Evolutionary conservation across 1,140 invertebrate species (phyloP).

Genomic region (Polypedilum vanderplanki): DNA sequence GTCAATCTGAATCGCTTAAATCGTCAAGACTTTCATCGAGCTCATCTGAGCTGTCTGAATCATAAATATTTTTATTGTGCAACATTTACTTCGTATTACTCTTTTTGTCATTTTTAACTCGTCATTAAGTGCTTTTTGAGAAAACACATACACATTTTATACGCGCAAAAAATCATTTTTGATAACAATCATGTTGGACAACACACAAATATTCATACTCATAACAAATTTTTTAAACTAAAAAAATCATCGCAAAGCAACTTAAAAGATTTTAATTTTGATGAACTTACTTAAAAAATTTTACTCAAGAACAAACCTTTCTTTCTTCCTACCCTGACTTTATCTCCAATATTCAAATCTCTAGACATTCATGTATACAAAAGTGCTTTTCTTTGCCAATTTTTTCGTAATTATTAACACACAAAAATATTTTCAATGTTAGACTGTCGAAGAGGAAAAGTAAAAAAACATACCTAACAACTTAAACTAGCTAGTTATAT

Average conservation of each 20-base stretch:
- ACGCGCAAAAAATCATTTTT: not conserved
- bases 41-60: not conserved
- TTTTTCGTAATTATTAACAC: not conserved
- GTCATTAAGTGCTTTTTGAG: not conserved
- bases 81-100: not conserved
- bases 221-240: not conserved
- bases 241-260: not conserved
- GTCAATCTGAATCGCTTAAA: slow-evolving; percentile 20
- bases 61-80: not conserved
- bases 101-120: not conserved
- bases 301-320: not conserved
- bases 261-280: slow-evolving; percentile 6
- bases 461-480: too few relatives aligned
- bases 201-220: not conserved
- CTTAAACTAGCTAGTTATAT: too few relatives aligned
- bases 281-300: not conserved
- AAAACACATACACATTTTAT: not conserved
- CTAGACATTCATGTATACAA: not conserved
- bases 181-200: not conserved
- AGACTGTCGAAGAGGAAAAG: not conserved
- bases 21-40: not conserved
- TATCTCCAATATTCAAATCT: not conserved
- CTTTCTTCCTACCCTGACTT: not conserved
- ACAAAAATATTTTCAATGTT: not conserved
- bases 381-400: not conserved